Evolutionary conservation across 1,140 invertebrate genomes (phyloP).

Genomic region (Lordiphosa clarofinis): DNA sequence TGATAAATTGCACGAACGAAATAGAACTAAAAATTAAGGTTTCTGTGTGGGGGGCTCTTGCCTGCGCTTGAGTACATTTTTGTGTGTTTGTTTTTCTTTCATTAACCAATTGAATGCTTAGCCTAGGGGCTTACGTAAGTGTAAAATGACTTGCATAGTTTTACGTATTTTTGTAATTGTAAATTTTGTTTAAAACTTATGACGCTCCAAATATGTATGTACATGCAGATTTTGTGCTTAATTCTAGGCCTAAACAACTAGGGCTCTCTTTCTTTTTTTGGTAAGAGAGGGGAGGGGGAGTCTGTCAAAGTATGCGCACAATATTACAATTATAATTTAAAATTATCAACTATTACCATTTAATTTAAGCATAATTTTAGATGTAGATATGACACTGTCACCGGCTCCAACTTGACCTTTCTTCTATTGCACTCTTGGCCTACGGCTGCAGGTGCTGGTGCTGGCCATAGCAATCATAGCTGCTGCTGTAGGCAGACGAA

Average conservation of each 20-base stretch:
- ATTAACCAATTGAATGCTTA: slow-evolving; percentile 10
- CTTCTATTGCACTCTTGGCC: slow-evolving; percentile 66
- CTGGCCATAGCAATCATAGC: slow-evolving; percentile 58
- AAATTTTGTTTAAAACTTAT: slow-evolving; percentile 47
- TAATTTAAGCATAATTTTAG: slow-evolving; percentile 62
- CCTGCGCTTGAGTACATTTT: slow-evolving; percentile 17
- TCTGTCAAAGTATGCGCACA: slow-evolving; percentile 18
- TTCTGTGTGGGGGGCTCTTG: slow-evolving; percentile 9
- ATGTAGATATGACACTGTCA: slow-evolving; percentile 77
- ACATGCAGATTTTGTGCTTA: slow-evolving; percentile 21
- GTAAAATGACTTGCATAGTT: slow-evolving; percentile 54
- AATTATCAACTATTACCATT: slow-evolving; percentile 58
- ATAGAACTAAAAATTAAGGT: slow-evolving; percentile 26
- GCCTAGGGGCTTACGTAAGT: neutral
- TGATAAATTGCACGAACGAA: slow-evolving; percentile 61
- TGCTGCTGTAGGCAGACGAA: slow-evolving; percentile 12
- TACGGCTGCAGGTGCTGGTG: slow-evolving; percentile 51
- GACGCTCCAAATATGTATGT: slow-evolving; percentile 29
- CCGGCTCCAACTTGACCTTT: slow-evolving; percentile 38
- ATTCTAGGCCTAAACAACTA: slow-evolving; percentile 59
- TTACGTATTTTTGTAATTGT: slow-evolving; percentile 66
- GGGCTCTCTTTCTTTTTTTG: slow-evolving; percentile 3
- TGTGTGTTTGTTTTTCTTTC: slow-evolving; percentile 16
- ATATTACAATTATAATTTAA: slow-evolving; percentile 39
- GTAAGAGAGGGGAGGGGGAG: slow-evolving; percentile 2